Conservation (phyloP, 2,888 invertebrate species). For the Aphodius sticticus region DNA sequence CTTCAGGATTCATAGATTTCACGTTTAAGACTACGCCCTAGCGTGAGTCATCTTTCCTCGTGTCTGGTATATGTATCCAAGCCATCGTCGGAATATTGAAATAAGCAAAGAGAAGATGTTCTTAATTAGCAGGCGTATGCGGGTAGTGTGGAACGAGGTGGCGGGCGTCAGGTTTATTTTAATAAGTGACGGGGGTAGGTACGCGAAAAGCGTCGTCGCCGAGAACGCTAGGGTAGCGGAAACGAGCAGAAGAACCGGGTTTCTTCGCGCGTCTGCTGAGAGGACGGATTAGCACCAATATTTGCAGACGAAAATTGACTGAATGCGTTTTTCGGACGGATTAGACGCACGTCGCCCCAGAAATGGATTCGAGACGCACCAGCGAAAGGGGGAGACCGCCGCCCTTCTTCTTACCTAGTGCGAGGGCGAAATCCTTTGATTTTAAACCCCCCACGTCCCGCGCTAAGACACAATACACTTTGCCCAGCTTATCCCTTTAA, state of each 20-base stretch:
- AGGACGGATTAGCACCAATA: constrained; percentile 59
- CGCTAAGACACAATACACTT: background rate
- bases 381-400: constrained; percentile 4
- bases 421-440: constrained; percentile 6
- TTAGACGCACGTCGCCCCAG: constrained; percentile 39
- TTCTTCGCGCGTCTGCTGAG: constrained; percentile 49
- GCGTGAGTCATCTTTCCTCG: constrained; percentile 7
- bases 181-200: constrained; percentile 52
- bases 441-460: constrained; percentile 7
- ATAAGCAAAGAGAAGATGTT: constrained; percentile 36
- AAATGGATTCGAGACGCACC: constrained; percentile 21
- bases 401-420: background rate
- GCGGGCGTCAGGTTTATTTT: constrained; percentile 54
- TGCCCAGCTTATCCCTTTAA: background rate
- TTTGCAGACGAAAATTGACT: constrained; percentile 62
- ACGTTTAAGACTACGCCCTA: constrained; percentile 10
- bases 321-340: constrained; percentile 52
- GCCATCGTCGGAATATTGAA: constrained; percentile 14
- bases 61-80: constrained; percentile 17
- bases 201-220: background rate
- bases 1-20: constrained; percentile 5
- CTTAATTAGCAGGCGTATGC: constrained; percentile 55
- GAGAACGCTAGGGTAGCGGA: constrained; percentile 1
- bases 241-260: constrained; percentile 52
- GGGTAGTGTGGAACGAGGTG: constrained; percentile 48